Percentiles rank a stretch among this genome's conserved stretches.
Conservation (phyloP, 1,140 invertebrate genomes). For the Drosophila albomicans region DNA sequence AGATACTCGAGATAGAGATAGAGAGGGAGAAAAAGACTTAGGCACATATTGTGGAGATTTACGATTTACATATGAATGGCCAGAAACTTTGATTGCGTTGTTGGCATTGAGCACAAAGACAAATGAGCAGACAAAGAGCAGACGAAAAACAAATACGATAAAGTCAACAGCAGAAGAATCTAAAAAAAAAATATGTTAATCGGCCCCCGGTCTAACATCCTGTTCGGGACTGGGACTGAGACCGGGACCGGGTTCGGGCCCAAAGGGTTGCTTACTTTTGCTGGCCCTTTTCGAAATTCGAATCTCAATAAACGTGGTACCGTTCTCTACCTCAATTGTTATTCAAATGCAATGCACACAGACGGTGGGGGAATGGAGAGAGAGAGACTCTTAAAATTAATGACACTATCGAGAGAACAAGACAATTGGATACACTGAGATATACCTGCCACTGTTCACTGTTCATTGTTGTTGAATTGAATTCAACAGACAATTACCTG, state of each 20-base stretch:
- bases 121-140: slow-evolving; percentile 37
- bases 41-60: slow-evolving; percentile 58
- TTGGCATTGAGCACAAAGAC: slow-evolving; percentile 68
- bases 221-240: slow-evolving; percentile 27
- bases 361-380: background rate
- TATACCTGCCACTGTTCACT: slow-evolving; percentile 34
- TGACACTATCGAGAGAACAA: slow-evolving; percentile 51
- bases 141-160: slow-evolving; percentile 50
- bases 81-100: slow-evolving; percentile 62
- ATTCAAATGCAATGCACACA: slow-evolving; percentile 66
- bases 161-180: slow-evolving; percentile 39
- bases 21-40: slow-evolving; percentile 6
- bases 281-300: slow-evolving; percentile 49
- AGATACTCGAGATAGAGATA: background rate
- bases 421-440: slow-evolving; percentile 26
- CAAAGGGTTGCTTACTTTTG: slow-evolving; percentile 59
- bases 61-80: slow-evolving; percentile 71
- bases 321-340: slow-evolving; percentile 58
- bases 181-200: slow-evolving; percentile 66
- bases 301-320: slow-evolving; percentile 45
- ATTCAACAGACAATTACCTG: slow-evolving; percentile 41
- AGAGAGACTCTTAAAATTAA: slow-evolving; percentile 67
- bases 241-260: slow-evolving; percentile 6
- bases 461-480: slow-evolving; percentile 37
- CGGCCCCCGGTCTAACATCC: slow-evolving; percentile 49